A percentile compares a stretch with the other conserved stretches of the same genome.
Conservation (phyloP, 2,888 invertebrate species). For the Drosophila antonietae region DNA sequence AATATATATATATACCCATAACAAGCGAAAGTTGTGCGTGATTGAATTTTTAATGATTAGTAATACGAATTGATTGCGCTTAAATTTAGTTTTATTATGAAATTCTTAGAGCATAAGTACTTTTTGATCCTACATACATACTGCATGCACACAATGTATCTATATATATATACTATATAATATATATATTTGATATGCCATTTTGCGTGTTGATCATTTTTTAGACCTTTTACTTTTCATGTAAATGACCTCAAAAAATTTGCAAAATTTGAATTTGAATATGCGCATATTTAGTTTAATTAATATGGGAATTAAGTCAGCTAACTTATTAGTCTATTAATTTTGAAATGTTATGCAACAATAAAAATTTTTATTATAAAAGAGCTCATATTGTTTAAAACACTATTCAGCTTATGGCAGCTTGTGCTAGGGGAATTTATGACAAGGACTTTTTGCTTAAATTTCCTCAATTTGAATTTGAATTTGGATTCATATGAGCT, state of each 20-base stretch:
- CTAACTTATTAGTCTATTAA: background rate
- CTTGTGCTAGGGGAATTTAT: background rate
- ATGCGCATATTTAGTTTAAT: no score
- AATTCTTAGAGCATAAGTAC: background rate
- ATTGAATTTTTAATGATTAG: background rate
- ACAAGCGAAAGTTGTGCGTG: background rate
- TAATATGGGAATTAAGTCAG: no score
- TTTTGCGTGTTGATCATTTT: background rate
- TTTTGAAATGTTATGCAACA: background rate
- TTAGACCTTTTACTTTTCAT: background rate
- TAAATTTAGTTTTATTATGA: slow-evolving; percentile 2
- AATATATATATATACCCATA: background rate
- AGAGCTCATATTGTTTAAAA: background rate
- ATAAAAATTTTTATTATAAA: background rate
- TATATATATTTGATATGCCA: background rate
- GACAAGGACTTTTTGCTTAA: background rate
- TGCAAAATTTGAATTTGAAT: no score
- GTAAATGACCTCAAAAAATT: no score
- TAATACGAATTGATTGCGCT: background rate
- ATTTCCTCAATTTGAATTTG: background rate
- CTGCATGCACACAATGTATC: background rate
- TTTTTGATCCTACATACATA: background rate
- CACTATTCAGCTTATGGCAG: background rate
- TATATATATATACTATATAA: background rate
- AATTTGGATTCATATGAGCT: background rate